Conservation (phyloP, 1,140 invertebrate genomes). For the Tachypleus tridentatus region DNA sequence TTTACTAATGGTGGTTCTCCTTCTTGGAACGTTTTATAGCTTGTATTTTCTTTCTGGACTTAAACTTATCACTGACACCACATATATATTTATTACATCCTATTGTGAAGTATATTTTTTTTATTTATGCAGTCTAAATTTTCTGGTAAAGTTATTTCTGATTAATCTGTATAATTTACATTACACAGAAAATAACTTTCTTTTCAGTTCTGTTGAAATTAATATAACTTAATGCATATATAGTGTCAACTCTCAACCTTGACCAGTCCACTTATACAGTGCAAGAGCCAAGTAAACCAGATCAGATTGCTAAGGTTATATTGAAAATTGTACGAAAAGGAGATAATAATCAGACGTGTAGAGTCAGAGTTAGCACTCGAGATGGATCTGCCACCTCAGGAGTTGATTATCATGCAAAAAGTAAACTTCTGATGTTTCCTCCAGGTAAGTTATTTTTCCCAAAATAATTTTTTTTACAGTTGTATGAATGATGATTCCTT, state of each 20-base stretch:
- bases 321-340: constrained; percentile 27
- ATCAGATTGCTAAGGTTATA: constrained; percentile 22
- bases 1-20: too few species aligned
- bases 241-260: constrained; percentile 31
- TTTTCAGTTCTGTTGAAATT: too few species aligned
- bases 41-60: too few species aligned
- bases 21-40: too few species aligned
- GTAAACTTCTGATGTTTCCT: constrained; percentile 28
- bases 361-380: constrained; percentile 32
- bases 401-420: constrained; percentile 34
- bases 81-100: too few species aligned
- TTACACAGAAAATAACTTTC: too few species aligned
- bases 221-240: constrained; percentile 3
- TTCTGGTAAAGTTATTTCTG: too few species aligned
- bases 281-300: constrained; percentile 29
- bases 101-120: too few species aligned
- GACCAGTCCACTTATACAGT: constrained; percentile 30
- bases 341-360: constrained; percentile 28
- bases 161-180: too few species aligned
- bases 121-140: too few species aligned
- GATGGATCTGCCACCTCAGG: constrained; percentile 37
- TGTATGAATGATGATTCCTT: too few species aligned
- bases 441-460: constrained; percentile 26
- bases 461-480: constrained; percentile 11
- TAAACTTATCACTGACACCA: too few species aligned